Conservation (phyloP, 1,140 invertebrate species). For the Dendroctonus ponderosae region DNA sequence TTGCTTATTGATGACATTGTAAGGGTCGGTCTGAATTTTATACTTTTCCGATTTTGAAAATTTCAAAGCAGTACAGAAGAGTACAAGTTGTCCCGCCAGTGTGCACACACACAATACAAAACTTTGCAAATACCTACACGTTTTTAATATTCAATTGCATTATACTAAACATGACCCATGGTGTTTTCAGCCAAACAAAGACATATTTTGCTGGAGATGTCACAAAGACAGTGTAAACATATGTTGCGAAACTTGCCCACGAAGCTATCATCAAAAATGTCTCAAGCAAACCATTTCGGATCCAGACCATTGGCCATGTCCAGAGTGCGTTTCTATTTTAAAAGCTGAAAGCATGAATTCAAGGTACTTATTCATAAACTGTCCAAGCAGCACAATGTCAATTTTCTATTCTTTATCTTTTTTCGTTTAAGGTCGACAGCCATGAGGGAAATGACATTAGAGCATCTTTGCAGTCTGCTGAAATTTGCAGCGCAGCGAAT, state of each 20-base stretch:
- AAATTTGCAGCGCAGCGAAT: constrained; percentile 73
- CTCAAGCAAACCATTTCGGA: constrained; percentile 57
- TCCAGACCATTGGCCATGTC: constrained; percentile 76
- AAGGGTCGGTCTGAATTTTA: too few relatives aligned
- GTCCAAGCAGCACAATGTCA: not conserved
- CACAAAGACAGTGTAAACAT: constrained; percentile 66
- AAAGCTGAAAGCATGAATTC: constrained; percentile 73
- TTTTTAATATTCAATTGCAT: not conserved
- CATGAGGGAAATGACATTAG: constrained; percentile 69
- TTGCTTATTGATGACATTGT: not conserved
- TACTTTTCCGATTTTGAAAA: not conserved
- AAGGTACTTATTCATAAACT: constrained; percentile 39
- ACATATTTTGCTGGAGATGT: constrained; percentile 89
- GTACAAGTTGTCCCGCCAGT: too few relatives aligned
- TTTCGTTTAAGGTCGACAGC: constrained; percentile 58
- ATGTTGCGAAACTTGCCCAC: constrained; percentile 79
- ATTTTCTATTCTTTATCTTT: not conserved
- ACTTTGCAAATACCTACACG: not conserved
- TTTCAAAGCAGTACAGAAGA: not conserved
- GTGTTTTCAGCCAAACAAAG: constrained; percentile 54
- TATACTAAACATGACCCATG: too few relatives aligned
- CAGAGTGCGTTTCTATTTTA: constrained; percentile 78
- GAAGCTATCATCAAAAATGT: constrained; percentile 81
- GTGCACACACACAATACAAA: too few relatives aligned
- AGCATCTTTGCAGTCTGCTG: constrained; percentile 72